A percentile compares a stretch with the other conserved stretches of the same genome.
phyloP scores from a whole-genome alignment of 2,113 vertebrate species.

The Spizaetus ornatus region DNA sequence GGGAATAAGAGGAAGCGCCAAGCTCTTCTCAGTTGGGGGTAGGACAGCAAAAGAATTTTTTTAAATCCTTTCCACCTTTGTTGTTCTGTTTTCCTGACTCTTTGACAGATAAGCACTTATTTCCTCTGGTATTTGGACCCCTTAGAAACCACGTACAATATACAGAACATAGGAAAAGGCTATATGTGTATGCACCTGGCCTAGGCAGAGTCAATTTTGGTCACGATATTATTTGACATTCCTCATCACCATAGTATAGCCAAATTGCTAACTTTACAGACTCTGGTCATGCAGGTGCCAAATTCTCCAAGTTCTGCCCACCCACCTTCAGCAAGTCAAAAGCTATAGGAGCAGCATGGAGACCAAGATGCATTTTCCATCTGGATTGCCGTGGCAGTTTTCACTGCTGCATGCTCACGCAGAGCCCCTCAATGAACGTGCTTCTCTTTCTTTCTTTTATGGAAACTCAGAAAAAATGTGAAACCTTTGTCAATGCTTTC shows the following conservation, averaged over 20 bases:
- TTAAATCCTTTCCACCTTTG: constrained; percentile 62
- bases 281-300: constrained; percentile 13
- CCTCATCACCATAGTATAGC: background rate
- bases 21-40: constrained; percentile 75
- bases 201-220: constrained; percentile 10
- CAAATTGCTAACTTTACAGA: constrained; percentile 27
- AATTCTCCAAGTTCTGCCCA: constrained; percentile 33
- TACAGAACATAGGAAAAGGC: constrained; percentile 44
- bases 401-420: background rate
- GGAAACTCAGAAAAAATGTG: background rate
- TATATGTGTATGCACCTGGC: background rate
- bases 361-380: constrained; percentile 6
- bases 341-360: background rate
- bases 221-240: constrained; percentile 16
- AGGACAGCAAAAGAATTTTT: constrained; percentile 68
- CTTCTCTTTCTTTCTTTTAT: background rate
- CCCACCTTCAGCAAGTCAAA: constrained; percentile 40
- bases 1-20: constrained; percentile 71
- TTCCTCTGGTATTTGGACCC: constrained; percentile 54
- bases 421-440: background rate
- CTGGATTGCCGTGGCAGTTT: background rate
- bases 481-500: background rate
- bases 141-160: constrained; percentile 28
- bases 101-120: constrained; percentile 72
- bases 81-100: constrained; percentile 72